Evolutionary conservation across 2,888 invertebrate genomes (phyloP).

Genomic region (Brachypalpus laphriformis): DNA sequence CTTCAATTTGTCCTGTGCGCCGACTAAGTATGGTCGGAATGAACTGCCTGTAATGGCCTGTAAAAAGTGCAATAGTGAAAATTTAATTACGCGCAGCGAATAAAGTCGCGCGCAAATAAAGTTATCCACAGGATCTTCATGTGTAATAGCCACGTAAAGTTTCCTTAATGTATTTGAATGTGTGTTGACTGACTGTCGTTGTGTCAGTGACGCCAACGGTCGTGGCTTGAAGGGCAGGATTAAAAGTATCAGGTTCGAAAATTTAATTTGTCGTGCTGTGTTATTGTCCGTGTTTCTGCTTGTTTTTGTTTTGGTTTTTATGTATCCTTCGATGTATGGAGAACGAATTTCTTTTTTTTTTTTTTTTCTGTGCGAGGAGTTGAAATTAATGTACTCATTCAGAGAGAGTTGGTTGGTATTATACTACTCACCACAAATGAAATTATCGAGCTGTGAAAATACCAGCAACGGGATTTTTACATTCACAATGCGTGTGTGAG

Average conservation of each 20-base stretch:
- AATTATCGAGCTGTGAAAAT: constrained; percentile 72
- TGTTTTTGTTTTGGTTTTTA: constrained; percentile 9
- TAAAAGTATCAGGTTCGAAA: constrained; percentile 64
- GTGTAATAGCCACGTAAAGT: constrained; percentile 58
- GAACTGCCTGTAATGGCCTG: constrained; percentile 19
- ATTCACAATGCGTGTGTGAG: constrained; percentile 16
- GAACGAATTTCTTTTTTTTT: constrained; percentile 7
- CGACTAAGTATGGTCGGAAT: constrained; percentile 11
- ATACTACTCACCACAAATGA: constrained; percentile 50
- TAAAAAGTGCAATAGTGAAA: constrained; percentile 51
- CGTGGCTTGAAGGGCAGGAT: constrained; percentile 29
- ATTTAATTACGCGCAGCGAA: constrained; percentile 63
- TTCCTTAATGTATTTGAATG: constrained; percentile 46
- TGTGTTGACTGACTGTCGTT: constrained; percentile 4
- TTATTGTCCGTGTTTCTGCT: constrained; percentile 31
- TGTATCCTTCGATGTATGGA: background rate
- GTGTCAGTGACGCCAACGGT: background rate
- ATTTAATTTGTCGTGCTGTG: constrained; percentile 58
- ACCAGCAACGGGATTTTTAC: constrained; percentile 55
- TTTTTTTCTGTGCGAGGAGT: constrained; percentile 23
- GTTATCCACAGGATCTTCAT: constrained; percentile 33
- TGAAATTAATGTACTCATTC: constrained; percentile 63
- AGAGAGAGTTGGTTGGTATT: constrained; percentile 49
- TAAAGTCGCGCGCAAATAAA: constrained; percentile 51
- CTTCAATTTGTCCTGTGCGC: constrained; percentile 14